phyloP scores from a whole-genome alignment of 2,797 vertebrate species.

The Gallinago solitaria region DNA sequence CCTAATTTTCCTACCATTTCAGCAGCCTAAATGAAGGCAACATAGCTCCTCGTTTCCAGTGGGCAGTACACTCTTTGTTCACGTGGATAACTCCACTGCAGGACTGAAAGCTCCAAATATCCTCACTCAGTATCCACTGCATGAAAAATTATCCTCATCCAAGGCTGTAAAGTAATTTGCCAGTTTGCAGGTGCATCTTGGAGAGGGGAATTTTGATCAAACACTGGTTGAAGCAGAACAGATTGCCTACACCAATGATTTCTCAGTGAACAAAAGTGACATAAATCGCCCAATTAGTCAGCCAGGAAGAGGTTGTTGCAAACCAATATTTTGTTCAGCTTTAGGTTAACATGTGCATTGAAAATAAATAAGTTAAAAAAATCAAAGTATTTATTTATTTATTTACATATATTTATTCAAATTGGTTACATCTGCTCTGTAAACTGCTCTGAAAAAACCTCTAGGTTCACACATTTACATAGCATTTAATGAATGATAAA shows the following conservation, averaged over 20 bases:
- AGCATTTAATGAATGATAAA: slow-evolving; percentile 64
- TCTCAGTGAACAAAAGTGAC: not conserved
- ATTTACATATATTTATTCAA: slow-evolving; percentile 66
- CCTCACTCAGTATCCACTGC: not conserved
- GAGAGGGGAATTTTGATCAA: slow-evolving; percentile 31
- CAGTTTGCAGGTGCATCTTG: slow-evolving; percentile 17
- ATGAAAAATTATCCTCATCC: slow-evolving; percentile 37
- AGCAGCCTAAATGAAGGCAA: not conserved
- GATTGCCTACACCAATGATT: slow-evolving; percentile 13
- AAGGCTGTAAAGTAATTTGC: slow-evolving; percentile 40
- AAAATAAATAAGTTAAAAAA: not conserved
- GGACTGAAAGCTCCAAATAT: slow-evolving; percentile 17
- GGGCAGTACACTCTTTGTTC: not conserved
- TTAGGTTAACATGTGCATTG: not conserved
- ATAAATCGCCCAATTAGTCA: slow-evolving; percentile 6
- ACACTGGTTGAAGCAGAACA: slow-evolving; percentile 36
- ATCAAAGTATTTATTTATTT: slow-evolving; percentile 23
- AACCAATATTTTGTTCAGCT: not conserved
- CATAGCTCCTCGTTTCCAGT: not conserved
- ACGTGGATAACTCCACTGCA: fast-evolving
- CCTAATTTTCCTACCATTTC: not conserved
- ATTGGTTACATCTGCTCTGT: slow-evolving; percentile 58
- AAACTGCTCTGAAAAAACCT: not conserved
- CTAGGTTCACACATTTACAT: slow-evolving; percentile 46
- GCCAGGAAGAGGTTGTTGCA: not conserved